Evolutionary conservation across 2,113 vertebrate species (phyloP), one percentile per base, ranked within the genome.

Genomic region (Emydocephalus ijimae): DNA sequence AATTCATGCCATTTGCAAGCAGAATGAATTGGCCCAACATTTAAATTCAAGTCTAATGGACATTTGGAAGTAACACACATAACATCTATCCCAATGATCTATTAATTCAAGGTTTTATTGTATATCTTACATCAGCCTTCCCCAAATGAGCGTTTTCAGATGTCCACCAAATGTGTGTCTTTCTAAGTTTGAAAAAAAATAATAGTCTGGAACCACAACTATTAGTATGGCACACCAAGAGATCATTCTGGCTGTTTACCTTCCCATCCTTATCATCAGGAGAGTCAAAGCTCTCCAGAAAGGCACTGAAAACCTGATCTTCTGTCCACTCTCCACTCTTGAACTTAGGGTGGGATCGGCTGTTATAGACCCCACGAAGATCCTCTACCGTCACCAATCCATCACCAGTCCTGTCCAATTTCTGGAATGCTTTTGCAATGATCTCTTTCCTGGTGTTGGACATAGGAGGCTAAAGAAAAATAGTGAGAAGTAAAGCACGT

Each of bases 281-380:
- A 3, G 96, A 96, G 52, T 98, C 97, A 0, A 98, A 98, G 92
- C 95, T 97, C 91, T 97, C 96, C 55, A 98, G 94, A 95, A 98
- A 98, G 43, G 61, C 89, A 24, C 74, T 93, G 48, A 98, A 97
- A 34, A 97, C 98, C 59, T 98, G 95, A 0, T 98, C 97, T 92
- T 98, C 97, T 0, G 96, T 97, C 97, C 97, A 98, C 92, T 98
- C 94, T 43, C 97, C 97, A 0, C 96, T 98, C 61, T 43, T 95
- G 92, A 96, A 97, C 93, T 98, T 98, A 50, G 98, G 97, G 93
- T 98, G 97, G 57, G 91, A 89, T 0, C 52, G 94, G 92, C 95
- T 93, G 0, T 96, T 96, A 94, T 98, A 98, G 1, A 97, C 96
- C 1, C 97, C 97, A 0, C 95, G 94, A 21, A 98, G 96, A 91